A percentile compares a stretch with the other conserved stretches of the same genome.
Evolutionary conservation across 2,113 vertebrate genomes (phyloP).

Genomic region (Pseudorhombus dupliciocellatus): DNA sequence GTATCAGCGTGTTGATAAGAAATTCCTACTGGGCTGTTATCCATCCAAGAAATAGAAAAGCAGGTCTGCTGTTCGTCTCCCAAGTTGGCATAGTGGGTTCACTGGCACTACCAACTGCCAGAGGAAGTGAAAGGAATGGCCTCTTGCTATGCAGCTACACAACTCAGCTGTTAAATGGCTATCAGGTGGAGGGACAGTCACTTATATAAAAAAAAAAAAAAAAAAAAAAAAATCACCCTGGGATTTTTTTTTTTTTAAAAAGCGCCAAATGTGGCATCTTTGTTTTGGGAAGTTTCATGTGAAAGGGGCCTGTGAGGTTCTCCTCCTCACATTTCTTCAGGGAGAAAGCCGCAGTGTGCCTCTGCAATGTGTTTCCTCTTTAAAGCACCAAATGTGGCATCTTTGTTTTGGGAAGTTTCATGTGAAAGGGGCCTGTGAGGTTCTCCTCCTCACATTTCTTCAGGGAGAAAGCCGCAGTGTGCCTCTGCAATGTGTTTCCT

Average conservation of each 20-base stretch:
- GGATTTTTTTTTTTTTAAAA: constrained; percentile 1
- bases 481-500: not conserved
- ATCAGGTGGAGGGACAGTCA: constrained; percentile 43
- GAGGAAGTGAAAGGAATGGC: constrained; percentile 64
- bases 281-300: not conserved
- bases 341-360: not conserved
- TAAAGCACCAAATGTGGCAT: constrained; percentile 18
- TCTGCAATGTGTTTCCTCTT: not conserved
- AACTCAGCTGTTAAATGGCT: constrained; percentile 54
- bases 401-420: not conserved
- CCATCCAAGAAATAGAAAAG: constrained; percentile 36
- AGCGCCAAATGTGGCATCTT: constrained; percentile 19
- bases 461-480: not conserved
- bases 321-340: not conserved
- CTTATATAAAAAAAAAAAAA: constrained; percentile 6
- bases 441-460: not conserved
- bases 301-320: not conserved
- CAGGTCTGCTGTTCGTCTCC: constrained; percentile 53
- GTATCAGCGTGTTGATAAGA: constrained; percentile 18
- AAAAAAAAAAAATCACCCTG: constrained; percentile 12
- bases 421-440: not conserved
- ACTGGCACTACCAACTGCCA: constrained; percentile 53
- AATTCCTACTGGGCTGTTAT: not conserved
- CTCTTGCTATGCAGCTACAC: constrained; percentile 67
- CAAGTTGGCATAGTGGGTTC: constrained; percentile 59